A percentile compares a stretch with the other conserved stretches of the same genome.
Evolutionary conservation across 2,113 vertebrate genomes (phyloP).

Genomic region (Glaucidium brasilianum): DNA sequence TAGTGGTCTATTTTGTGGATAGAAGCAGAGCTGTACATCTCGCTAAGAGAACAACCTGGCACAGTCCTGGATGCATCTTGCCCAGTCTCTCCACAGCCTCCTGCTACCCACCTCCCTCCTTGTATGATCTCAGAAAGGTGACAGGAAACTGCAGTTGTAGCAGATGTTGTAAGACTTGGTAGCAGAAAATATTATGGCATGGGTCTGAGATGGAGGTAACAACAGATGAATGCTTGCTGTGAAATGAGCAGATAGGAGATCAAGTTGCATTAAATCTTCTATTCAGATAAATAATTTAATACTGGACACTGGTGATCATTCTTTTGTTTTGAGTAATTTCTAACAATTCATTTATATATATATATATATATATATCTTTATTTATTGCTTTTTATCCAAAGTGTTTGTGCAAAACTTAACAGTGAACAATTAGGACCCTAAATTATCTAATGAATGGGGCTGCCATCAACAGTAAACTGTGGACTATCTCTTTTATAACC

Average conservation of each 20-base stretch:
- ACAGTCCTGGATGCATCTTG: not conserved
- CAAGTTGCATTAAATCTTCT: not conserved
- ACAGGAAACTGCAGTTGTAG: not conserved
- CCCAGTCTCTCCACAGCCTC: not conserved
- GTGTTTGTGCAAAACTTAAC: not conserved
- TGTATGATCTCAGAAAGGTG: not conserved
- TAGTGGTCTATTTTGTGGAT: not conserved
- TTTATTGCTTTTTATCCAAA: not conserved
- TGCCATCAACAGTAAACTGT: not conserved
- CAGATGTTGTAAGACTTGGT: not conserved
- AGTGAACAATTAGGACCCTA: not conserved
- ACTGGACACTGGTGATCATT: not conserved
- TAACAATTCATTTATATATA: not conserved
- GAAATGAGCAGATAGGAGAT: not conserved
- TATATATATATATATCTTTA: not conserved
- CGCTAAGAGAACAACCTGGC: rapidly evolving
- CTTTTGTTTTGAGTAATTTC: not conserved
- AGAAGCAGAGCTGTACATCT: rapidly evolving
- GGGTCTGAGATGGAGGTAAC: not conserved
- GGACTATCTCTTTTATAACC: not conserved
- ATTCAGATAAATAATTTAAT: not conserved
- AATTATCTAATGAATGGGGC: not conserved
- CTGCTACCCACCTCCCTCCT: not conserved
- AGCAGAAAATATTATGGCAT: not conserved
- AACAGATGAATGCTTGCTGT: not conserved